Conservation (phyloP, 1,140 invertebrate species). For the Aphaenogaster floridana region DNA sequence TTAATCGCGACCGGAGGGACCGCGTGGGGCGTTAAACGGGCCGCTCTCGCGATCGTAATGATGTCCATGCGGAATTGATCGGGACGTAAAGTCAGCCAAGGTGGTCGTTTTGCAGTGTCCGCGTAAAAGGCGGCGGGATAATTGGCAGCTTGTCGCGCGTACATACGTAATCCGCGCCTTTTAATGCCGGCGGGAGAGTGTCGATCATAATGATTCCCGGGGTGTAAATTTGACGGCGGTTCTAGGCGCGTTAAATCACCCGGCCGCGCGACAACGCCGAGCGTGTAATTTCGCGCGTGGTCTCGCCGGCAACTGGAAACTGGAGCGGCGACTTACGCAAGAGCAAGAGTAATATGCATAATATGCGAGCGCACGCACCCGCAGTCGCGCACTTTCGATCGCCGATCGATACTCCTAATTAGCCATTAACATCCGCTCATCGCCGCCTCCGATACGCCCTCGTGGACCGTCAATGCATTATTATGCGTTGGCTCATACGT, state of each 20-base stretch:
- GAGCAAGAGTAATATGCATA: conserved; percentile 32
- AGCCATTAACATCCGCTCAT: conserved; percentile 40
- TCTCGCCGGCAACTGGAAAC: conserved; percentile 68
- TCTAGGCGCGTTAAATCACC: conserved; percentile 61
- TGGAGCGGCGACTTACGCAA: conserved; percentile 73
- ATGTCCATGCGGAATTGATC: conserved; percentile 38
- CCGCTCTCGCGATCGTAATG: conserved; percentile 9
- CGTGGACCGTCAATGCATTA: conserved; percentile 43
- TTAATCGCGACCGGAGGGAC: conserved; percentile 17
- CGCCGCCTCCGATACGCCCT: conserved; percentile 34
- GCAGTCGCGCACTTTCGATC: conserved; percentile 34
- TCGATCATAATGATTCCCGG: conserved; percentile 58
- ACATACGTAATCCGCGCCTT: not conserved
- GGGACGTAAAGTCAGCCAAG: not conserved
- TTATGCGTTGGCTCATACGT: conserved; percentile 27
- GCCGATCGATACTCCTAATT: conserved; percentile 65
- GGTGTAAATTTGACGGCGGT: conserved; percentile 39
- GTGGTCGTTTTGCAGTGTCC: not conserved
- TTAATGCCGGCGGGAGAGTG: conserved; percentile 41
- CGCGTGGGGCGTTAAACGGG: not conserved
- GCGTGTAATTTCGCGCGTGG: conserved; percentile 62
- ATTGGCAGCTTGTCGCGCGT: conserved; percentile 48
- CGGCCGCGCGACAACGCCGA: conserved; percentile 20
- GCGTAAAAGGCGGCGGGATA: conserved; percentile 39
- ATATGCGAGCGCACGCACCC: not conserved